A percentile compares a stretch with the other conserved stretches of the same genome.
Evolutionary conservation across 2,888 invertebrate species (phyloP).

Genomic region (Caenorhabditis plicata): DNA sequence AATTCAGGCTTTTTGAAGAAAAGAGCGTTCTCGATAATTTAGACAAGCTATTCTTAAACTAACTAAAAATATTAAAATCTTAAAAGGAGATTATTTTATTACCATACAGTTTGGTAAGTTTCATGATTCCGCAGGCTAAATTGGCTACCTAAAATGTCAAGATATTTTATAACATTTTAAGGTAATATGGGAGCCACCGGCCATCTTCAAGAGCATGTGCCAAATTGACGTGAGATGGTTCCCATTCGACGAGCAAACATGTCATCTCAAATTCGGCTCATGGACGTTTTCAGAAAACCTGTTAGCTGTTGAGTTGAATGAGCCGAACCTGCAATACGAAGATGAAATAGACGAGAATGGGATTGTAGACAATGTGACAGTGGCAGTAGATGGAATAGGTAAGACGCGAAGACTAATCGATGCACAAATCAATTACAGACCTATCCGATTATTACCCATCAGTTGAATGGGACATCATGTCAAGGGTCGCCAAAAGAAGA

Average conservation of each 20-base stretch:
- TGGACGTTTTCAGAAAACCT: conserved; percentile 61
- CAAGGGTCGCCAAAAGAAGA: conserved; percentile 72
- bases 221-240: conserved; percentile 68
- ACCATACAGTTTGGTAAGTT: too few species aligned
- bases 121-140: too few species aligned
- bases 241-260: conserved; percentile 63
- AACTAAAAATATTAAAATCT: too few species aligned
- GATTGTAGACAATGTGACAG: conserved; percentile 46
- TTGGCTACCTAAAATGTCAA: too few species aligned
- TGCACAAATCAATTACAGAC: conserved; percentile 54
- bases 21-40: too few species aligned
- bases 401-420: background rate
- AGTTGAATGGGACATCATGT: conserved; percentile 98
- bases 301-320: conserved; percentile 45
- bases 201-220: conserved; percentile 85
- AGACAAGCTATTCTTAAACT: too few species aligned
- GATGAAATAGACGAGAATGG: conserved; percentile 43
- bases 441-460: conserved; percentile 96
- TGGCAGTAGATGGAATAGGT: conserved; percentile 61
- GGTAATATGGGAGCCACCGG: conserved; percentile 79
- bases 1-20: too few species aligned
- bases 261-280: conserved; percentile 61
- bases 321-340: conserved; percentile 34
- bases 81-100: too few species aligned
- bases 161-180: too few species aligned